Evolutionary conservation across 2,888 invertebrate genomes (phyloP).

Genomic region (Sussaba pulchella): DNA sequence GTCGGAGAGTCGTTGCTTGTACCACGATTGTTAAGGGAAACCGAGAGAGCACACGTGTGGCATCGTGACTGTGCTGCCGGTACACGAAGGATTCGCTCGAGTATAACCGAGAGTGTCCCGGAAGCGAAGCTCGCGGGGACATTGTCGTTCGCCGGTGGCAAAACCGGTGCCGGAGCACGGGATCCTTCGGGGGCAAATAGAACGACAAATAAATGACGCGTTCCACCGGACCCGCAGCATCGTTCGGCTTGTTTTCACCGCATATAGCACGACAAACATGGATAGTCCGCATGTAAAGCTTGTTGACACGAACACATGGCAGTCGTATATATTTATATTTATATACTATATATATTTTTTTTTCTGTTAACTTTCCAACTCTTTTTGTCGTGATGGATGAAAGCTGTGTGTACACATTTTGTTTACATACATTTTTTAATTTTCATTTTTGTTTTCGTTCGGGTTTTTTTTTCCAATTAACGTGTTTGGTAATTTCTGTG

Average conservation of each 20-base stretch:
- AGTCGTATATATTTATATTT: neutral
- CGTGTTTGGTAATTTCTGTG: too few relatives aligned
- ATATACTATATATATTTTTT: neutral
- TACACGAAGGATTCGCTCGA: slow-evolving; percentile 43
- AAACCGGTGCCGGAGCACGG: slow-evolving; percentile 13
- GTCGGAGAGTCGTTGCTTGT: neutral
- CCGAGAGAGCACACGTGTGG: slow-evolving; percentile 38
- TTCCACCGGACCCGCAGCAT: slow-evolving; percentile 12
- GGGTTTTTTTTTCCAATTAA: too few relatives aligned
- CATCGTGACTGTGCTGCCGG: slow-evolving; percentile 17
- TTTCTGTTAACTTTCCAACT: too few relatives aligned
- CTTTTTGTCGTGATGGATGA: too few relatives aligned
- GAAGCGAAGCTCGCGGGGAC: slow-evolving; percentile 50
- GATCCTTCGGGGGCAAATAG: slow-evolving; percentile 26
- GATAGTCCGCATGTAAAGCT: neutral
- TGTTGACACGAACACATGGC: slow-evolving; percentile 11
- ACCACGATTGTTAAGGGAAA: slow-evolving; percentile 25
- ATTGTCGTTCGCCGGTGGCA: slow-evolving; percentile 46
- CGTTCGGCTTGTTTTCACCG: slow-evolving; percentile 9
- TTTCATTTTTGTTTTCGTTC: neutral
- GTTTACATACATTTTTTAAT: too few relatives aligned
- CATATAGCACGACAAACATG: neutral
- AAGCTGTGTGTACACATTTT: too few relatives aligned
- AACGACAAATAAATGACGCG: slow-evolving; percentile 25
- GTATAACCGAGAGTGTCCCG: slow-evolving; percentile 42